Evolutionary conservation across 2,797 vertebrate species (phyloP).

Genomic region (Neoniphon sammara): DNA sequence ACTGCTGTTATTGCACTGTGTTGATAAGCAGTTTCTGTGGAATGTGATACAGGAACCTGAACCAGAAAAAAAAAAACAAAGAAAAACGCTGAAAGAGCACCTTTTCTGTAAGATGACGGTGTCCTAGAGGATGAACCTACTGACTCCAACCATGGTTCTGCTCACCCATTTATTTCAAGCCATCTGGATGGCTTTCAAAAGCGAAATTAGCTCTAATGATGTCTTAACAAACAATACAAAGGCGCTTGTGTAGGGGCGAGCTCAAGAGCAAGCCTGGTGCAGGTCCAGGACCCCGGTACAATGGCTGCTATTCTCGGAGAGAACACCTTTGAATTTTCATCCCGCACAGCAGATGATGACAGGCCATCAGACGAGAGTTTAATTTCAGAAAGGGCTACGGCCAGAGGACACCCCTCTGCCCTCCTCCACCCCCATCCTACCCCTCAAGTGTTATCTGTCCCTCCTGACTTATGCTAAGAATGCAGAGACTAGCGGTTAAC

Average conservation of each 20-base stretch:
- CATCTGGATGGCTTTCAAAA: conserved; percentile 72
- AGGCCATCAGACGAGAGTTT: conserved; percentile 70
- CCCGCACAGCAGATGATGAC: conserved; percentile 69
- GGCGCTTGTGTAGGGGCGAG: conserved; percentile 70
- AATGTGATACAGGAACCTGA: conserved; percentile 61
- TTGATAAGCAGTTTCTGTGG: conserved; percentile 59
- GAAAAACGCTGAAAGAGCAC: conserved; percentile 39
- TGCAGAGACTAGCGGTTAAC: conserved; percentile 37
- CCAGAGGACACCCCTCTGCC: conserved; percentile 61
- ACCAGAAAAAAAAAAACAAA: not conserved
- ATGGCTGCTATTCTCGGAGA: conserved; percentile 80
- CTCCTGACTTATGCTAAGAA: conserved; percentile 56
- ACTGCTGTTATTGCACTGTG: conserved; percentile 51
- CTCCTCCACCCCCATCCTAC: conserved; percentile 28
- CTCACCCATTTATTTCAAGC: conserved; percentile 50
- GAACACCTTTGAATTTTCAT: conserved; percentile 74
- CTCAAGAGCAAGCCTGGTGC: conserved; percentile 68
- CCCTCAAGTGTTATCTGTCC: conserved; percentile 55
- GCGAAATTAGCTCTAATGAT: conserved; percentile 77
- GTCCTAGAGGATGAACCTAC: conserved; percentile 56
- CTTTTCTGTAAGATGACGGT: conserved; percentile 22
- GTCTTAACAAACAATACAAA: conserved; percentile 76
- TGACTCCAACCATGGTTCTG: conserved; percentile 39
- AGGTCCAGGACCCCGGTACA: conserved; percentile 74
- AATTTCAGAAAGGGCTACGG: conserved; percentile 66